These are phyloP conservation scores for Anas bahamensis DNA, from an alignment of 2,797 vertebrate genomes.

Conservation along the genomic window DNA sequence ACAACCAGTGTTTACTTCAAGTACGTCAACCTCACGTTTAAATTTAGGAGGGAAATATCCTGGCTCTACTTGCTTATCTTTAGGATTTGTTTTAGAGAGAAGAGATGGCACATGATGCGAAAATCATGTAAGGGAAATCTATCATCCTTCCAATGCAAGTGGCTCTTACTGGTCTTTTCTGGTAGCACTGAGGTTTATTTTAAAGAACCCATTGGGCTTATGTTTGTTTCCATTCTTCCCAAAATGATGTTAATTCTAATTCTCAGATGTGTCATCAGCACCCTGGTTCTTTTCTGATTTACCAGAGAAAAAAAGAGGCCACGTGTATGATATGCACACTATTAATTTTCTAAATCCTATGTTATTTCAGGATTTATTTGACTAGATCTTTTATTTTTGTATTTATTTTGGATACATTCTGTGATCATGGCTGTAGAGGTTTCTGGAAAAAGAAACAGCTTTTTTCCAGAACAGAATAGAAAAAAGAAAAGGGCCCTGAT, in stretches of 20 bases:
- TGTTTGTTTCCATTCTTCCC: background rate
- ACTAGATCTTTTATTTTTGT: background rate
- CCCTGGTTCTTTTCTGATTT: background rate
- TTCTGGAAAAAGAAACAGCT: background rate
- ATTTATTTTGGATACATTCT: background rate
- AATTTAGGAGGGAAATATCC: background rate
- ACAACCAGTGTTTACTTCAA: background rate
- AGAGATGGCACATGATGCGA: background rate
- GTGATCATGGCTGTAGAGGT: background rate
- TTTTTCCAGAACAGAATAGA: background rate
- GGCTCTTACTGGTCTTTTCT: background rate
- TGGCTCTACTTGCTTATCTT: background rate
- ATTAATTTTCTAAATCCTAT: constrained; percentile 4
- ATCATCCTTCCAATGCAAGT: background rate
- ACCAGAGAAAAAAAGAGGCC: background rate
- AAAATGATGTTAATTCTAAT: background rate
- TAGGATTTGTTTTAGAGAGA: background rate
- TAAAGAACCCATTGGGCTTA: background rate
- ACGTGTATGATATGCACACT: background rate
- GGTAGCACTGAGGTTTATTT: background rate
- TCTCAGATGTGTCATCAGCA: background rate
- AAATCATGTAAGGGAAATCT: background rate
- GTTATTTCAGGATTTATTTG: background rate
- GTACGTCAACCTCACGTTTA: background rate
- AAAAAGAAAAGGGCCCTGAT: background rate